Evolutionary conservation across 2,888 invertebrate species (phyloP).

Genomic region (Rhopalosiphum nymphaeae): DNA sequence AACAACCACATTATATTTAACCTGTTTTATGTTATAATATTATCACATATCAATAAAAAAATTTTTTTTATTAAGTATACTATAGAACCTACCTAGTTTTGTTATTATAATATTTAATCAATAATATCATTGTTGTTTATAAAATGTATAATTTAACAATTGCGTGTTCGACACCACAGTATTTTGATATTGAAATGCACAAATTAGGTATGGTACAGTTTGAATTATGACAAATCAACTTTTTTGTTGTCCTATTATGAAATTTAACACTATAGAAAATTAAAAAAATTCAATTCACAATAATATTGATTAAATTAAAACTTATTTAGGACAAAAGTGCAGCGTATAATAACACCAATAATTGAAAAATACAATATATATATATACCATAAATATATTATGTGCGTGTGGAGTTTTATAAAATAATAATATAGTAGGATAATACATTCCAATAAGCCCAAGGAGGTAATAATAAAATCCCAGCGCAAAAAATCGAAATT

Average conservation of each 20-base stretch:
- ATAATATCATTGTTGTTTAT: not conserved
- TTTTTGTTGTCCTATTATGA: not conserved
- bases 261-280: not conserved
- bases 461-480: constrained; percentile 58
- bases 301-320: not conserved
- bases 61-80: not conserved
- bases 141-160: not conserved
- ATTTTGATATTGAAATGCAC: not conserved
- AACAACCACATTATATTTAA: not conserved
- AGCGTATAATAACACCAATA: not conserved
- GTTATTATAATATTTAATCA: not conserved
- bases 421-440: constrained; percentile 37
- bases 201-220: not conserved
- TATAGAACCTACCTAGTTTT: not conserved
- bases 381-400: not conserved
- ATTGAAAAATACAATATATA: not conserved
- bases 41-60: not conserved
- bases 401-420: not conserved
- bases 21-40: not conserved
- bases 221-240: not conserved
- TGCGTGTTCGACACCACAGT: not conserved
- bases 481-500: constrained; percentile 51
- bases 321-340: not conserved
- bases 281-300: not conserved
- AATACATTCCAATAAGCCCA: constrained; percentile 45